Evolutionary conservation across 2,888 invertebrate genomes (phyloP).

Genomic region (Eilema sororculum): DNA sequence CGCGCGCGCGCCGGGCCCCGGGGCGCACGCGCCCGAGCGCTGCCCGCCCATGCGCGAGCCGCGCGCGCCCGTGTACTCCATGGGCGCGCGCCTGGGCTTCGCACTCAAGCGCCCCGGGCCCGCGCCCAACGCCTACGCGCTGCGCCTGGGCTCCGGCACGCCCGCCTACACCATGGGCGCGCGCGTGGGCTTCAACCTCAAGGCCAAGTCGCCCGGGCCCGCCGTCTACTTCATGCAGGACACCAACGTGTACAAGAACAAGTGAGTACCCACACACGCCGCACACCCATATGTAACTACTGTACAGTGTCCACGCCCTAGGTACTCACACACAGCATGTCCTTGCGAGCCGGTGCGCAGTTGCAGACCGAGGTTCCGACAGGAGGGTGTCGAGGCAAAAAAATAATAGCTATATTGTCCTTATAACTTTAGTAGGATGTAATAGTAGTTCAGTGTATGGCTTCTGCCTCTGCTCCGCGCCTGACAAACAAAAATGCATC

Average conservation of each 20-base stretch:
- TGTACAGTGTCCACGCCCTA: too few species aligned
- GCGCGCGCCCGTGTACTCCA: constrained; percentile 87
- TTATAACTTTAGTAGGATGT: too few species aligned
- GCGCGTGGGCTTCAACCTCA: constrained; percentile 66
- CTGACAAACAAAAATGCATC: too few species aligned
- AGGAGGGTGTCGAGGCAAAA: too few species aligned
- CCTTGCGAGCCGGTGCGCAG: too few species aligned
- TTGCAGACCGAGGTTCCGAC: too few species aligned
- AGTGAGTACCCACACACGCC: constrained; percentile 52
- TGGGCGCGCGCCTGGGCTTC: constrained; percentile 81
- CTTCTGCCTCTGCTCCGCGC: too few species aligned
- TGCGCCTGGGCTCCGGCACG: constrained; percentile 78
- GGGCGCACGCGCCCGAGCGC: constrained; percentile 88
- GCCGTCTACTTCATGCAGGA: constrained; percentile 84
- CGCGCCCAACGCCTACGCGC: constrained; percentile 88
- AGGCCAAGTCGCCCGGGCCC: constrained; percentile 81
- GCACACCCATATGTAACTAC: too few species aligned
- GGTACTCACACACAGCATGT: too few species aligned
- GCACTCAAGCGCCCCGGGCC: constrained; percentile 83
- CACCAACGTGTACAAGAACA: constrained; percentile 70
- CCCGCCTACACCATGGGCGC: constrained; percentile 80
- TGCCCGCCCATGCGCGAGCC: constrained; percentile 83
- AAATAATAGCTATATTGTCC: too few species aligned
- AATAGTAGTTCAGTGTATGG: too few species aligned
- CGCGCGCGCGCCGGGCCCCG: constrained; percentile 87